phyloP scores from a whole-genome alignment of 2,888 invertebrate genomes.

The Cantharis flavilabris region DNA sequence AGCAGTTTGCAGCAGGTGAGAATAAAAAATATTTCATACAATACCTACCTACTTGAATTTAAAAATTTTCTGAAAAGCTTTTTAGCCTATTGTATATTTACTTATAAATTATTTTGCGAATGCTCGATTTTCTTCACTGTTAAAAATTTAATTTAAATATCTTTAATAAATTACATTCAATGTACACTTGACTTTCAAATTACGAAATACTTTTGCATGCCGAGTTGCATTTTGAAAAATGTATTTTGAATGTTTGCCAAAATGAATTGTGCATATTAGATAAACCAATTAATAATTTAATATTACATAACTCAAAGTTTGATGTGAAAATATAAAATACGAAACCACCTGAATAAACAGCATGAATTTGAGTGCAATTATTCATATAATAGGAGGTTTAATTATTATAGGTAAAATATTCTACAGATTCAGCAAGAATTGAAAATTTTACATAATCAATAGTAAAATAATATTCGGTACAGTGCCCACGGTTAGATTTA shows the following conservation, averaged over 20 bases:
- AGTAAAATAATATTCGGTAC: not conserved
- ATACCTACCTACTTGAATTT: not conserved
- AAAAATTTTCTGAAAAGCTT: not conserved
- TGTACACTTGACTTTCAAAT: not conserved
- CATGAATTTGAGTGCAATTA: not conserved
- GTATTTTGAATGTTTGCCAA: not conserved
- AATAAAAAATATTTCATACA: constrained; percentile 8
- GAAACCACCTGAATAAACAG: not conserved
- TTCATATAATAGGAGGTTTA: not conserved
- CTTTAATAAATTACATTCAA: not conserved
- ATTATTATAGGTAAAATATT: not conserved
- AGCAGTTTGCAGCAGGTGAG: constrained; percentile 30
- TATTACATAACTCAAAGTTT: not conserved
- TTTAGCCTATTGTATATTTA: not conserved
- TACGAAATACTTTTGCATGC: not conserved
- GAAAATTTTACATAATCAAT: not conserved
- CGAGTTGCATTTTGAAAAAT: not conserved
- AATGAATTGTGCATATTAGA: not conserved
- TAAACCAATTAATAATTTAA: not conserved
- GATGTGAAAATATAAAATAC: not conserved
- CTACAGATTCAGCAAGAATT: not conserved
- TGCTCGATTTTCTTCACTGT: not conserved
- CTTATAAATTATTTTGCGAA: not conserved
- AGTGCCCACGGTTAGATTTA: not conserved
- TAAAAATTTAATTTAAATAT: not conserved